phyloP scores from a whole-genome alignment of 2,797 vertebrate species.

The Esox masquinongy region DNA sequence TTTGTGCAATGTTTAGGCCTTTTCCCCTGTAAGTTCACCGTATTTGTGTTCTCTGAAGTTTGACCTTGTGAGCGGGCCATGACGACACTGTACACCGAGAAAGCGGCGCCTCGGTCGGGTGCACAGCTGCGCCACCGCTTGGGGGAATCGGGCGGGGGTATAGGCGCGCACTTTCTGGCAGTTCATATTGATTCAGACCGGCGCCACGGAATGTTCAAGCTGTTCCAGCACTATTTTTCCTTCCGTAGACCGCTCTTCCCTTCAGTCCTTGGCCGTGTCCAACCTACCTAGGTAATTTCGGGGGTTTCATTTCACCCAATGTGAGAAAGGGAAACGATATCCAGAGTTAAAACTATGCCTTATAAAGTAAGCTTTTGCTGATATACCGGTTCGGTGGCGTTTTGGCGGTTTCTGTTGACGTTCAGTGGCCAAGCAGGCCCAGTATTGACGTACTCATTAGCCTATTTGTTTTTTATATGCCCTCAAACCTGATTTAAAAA shows the following conservation, averaged over 20 bases:
- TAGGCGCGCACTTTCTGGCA: constrained; percentile 13
- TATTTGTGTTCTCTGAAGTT: not conserved
- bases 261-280: not conserved
- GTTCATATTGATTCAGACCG: not conserved
- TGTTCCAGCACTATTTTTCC: constrained; percentile 4
- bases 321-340: no score
- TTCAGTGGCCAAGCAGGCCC: no score
- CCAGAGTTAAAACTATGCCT: no score
- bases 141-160: constrained; percentile 21
- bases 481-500: no score
- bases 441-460: no score
- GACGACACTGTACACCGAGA: constrained; percentile 31
- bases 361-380: no score
- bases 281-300: no score
- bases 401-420: no score
- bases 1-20: not conserved
- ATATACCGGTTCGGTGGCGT: no score
- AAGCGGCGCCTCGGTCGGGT: constrained; percentile 35
- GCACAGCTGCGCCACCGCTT: constrained; percentile 31
- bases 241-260: not conserved
- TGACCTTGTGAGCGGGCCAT: constrained; percentile 58
- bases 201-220: constrained; percentile 14
- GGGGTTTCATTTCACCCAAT: no score
- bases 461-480: no score
- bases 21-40: not conserved